Percentiles rank a stretch among this genome's conserved stretches.
Conservation (phyloP, 2,888 invertebrate genomes). For the Hydrotaea cyrtoneurina region DNA sequence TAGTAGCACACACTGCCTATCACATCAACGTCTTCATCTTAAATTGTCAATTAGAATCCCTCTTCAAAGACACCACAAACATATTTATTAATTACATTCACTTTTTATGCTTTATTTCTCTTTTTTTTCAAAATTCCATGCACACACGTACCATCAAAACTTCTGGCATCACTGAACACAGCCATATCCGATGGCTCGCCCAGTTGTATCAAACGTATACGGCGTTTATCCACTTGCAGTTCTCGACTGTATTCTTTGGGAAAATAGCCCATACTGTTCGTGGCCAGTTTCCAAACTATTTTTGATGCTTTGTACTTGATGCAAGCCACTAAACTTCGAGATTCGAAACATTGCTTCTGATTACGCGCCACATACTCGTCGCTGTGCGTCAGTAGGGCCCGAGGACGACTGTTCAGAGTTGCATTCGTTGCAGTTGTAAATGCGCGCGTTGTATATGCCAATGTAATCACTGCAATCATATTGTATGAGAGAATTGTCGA, state of each 20-base stretch:
- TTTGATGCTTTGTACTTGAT: constrained; percentile 78
- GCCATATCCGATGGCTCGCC: constrained; percentile 75
- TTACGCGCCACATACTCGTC: constrained; percentile 77
- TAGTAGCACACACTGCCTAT: no score
- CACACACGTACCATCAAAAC: constrained; percentile 74
- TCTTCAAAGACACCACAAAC: no score
- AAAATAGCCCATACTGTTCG: constrained; percentile 77
- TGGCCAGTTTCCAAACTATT: constrained; percentile 77
- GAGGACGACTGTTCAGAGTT: constrained; percentile 39
- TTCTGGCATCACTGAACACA: constrained; percentile 76
- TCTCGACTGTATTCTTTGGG: constrained; percentile 76
- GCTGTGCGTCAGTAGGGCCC: constrained; percentile 68
- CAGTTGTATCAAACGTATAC: constrained; percentile 76
- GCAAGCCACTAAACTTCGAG: constrained; percentile 76
- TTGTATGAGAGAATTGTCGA: constrained; percentile 35
- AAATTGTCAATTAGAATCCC: no score
- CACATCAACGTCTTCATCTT: no score
- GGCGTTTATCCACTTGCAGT: constrained; percentile 69
- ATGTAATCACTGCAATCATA: constrained; percentile 35
- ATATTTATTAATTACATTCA: no score
- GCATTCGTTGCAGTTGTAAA: constrained; percentile 19
- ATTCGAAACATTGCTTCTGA: constrained; percentile 76
- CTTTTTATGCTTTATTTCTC: no score
- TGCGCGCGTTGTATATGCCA: constrained; percentile 39
- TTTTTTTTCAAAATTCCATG: not conserved